A percentile compares a stretch with the other conserved stretches of the same genome.
Evolutionary conservation across 2,888 invertebrate species (phyloP).

Genomic region (Pseudanteris insignis): DNA sequence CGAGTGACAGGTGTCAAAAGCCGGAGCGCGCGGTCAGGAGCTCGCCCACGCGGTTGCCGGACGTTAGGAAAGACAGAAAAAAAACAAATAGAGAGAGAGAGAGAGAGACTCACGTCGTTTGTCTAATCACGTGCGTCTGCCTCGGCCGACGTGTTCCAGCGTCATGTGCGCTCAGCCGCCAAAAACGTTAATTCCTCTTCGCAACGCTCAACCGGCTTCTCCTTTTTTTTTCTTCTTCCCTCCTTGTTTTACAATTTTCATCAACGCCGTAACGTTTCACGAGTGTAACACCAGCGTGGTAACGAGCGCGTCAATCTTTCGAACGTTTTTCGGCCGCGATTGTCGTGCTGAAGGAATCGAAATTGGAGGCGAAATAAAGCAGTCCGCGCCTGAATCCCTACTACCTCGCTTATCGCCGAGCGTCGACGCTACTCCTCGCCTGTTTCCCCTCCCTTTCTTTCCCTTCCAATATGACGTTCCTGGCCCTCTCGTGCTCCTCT

Average conservation of each 20-base stretch:
- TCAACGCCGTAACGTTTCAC: no score
- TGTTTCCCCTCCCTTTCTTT: conserved; percentile 42
- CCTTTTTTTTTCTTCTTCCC: no score
- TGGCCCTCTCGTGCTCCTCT: conserved; percentile 38
- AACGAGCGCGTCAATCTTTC: background rate
- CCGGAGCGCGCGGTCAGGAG: conserved; percentile 2
- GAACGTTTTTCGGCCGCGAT: conserved; percentile 1
- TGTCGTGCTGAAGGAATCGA: conserved; percentile 28
- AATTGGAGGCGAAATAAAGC: conserved; percentile 43
- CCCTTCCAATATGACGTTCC: conserved; percentile 40
- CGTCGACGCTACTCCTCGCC: conserved; percentile 41
- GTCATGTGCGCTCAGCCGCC: no score
- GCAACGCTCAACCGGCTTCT: no score
- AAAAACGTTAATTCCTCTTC: no score
- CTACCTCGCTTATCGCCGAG: conserved; percentile 42
- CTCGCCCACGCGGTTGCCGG: conserved; percentile 1
- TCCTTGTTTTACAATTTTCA: no score
- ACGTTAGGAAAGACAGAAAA: background rate
- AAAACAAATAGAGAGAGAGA: background rate
- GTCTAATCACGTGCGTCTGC: no score
- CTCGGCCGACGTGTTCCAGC: no score
- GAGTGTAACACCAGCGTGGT: background rate
- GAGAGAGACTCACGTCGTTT: no score
- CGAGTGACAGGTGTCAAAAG: conserved; percentile 15
- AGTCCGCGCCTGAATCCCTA: conserved; percentile 45